Conservation (phyloP, 2,797 vertebrate genomes). For the Cuniculus paca region DNA sequence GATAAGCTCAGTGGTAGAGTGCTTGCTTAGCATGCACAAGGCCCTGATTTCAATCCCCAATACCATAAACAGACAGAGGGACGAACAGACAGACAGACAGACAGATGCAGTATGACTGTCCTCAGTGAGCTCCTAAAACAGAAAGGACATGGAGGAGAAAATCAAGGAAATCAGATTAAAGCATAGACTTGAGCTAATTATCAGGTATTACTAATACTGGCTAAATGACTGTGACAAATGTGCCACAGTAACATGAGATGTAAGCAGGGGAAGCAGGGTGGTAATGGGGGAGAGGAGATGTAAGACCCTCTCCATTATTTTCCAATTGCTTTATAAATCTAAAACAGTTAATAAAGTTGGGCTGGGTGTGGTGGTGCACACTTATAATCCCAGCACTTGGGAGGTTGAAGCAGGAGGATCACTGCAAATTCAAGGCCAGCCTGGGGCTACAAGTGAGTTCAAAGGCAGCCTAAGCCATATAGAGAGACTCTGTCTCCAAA, state of each 20-base stretch:
- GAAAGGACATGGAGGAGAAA: background rate
- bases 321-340: constrained; percentile 36
- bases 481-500: background rate
- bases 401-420: background rate
- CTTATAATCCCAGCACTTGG: background rate
- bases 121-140: background rate
- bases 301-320: background rate
- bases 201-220: background rate
- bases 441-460: background rate
- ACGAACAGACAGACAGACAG: too few relatives aligned
- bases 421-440: background rate
- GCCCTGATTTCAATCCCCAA: too few relatives aligned
- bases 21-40: too few relatives aligned
- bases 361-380: background rate
- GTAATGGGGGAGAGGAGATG: background rate
- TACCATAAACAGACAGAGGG: too few relatives aligned
- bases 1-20: too few relatives aligned
- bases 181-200: background rate
- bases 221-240: constrained; percentile 6
- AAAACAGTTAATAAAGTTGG: background rate
- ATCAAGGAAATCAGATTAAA: background rate
- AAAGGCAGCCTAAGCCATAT: background rate
- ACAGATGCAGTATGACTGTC: too few relatives aligned
- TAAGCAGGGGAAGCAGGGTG: background rate
- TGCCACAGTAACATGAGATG: background rate